Evolutionary conservation across 1,140 invertebrate species (phyloP), one percentile per base, ranked within the genome.

Genomic region (Hycleus cichorii): DNA sequence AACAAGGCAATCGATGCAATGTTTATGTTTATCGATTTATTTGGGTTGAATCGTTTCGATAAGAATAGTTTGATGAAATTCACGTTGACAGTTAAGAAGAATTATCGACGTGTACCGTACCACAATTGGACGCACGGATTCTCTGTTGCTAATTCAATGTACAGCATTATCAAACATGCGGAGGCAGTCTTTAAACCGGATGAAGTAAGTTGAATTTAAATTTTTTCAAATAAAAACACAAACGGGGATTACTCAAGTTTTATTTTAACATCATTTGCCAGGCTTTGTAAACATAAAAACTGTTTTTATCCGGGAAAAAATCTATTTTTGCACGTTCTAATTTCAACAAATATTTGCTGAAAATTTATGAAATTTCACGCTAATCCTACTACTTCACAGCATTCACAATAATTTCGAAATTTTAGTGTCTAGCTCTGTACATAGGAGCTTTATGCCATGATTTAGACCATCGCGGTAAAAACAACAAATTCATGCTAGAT

Each of bases 91-190:
- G 88, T 92, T 0, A 80, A 82, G 67, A 92, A 90, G 69, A 93
- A 92, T 74, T 93, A 93, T 70, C 75, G 90, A 24, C 77, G 82
- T 27, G 88, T 92, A 0, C 85, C 87, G 0, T 91, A 91, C 68
- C 90, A 93, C 72, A 93, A 93, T 73, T 93, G 90, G 84, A 83
- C 84, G 11, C 90, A 93, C 69, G 90, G 88, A 0, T 93, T 91
- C 78, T 84, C 86, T 4, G 90, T 93, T 1, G 89, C 89, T 2
- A 89, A 93, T 70, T 82, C 85, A 8, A 89, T 90, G 81, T 92
- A 88, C 67, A 81, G 83, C 11, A 84, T 91, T 40, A 77, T 92
- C 24, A 89, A 89, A 69, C 76, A 74, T 48, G 70, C 76, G 4
- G 69, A 72, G 18, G 75, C 78, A 32, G 70, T 74, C 8, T 89